Evolutionary conservation across 2,888 invertebrate species (phyloP), one percentile per base, ranked within the genome.

Genomic region (Cheilosia grossa): DNA sequence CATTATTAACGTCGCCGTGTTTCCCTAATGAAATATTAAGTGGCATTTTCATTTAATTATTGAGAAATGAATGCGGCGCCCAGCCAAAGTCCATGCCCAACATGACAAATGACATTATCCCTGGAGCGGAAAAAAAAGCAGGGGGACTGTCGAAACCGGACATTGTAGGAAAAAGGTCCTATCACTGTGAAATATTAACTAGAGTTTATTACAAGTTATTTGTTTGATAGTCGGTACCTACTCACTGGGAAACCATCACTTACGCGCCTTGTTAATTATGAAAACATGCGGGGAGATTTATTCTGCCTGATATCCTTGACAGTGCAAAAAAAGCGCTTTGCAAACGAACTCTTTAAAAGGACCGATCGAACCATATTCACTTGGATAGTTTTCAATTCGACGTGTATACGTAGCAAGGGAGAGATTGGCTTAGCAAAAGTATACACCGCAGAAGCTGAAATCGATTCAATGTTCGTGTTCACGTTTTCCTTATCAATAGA

Each of bases 11-110:
- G 74, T 70, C 66, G 59, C 61, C 75, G 80, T 47, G 72, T 75
- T 72, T 85, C 85, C 81, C 75, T 81, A 75, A 81, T 85, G 85
- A 85, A 85, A 70, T 85, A 85, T 85, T 85, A 85, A 85, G 80
- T 83, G 74, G 83, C 79, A 74, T 83, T 75, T 85, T 80, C 75
- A 70, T 85, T 85, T 81, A 85, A 85, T 85, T 85, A 85, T 81
- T 85, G 75, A 77, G 75, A 80, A 75, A 70, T 51, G 85, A 72
- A 85, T 51, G 21, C 69, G 13, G 15, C 19, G 63, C 24, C 42
- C 40, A 61, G 19, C 17, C 47, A 47, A 40, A 47, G 30, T 40
- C 56, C 30, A 49, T 27, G 61, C 7, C 47, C 69, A 42, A 10
- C 17, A 83, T 83, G 82, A 83, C 67, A 79, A 79, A 83, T 83